Base-by-base conservation (phyloP, 2,888 invertebrate species). In the Stenchaetothrips biformis region DNA sequence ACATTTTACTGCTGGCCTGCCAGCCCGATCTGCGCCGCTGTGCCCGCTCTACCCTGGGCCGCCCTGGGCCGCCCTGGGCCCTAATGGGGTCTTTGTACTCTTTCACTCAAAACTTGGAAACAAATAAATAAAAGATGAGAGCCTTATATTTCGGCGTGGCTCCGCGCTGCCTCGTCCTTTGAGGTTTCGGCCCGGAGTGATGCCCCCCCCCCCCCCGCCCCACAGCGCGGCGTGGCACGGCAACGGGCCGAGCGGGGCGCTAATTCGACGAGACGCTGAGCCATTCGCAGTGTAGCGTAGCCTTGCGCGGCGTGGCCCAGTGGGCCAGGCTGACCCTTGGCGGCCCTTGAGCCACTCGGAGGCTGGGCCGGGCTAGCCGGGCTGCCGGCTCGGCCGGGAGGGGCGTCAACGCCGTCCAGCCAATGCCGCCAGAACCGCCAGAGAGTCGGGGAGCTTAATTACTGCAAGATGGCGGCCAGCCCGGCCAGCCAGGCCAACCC, bases 71-170 rank as follows among this genome's bases (percentile, higher is more conserved):
- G 67, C 16, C 13, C 59, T 16, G 9, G 67, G 9, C 67, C 67
- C 67, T 74, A 74, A 74, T 74, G 67, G 67, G 67, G 67, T 74
- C 67, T 74, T 74, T 74, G 67, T 74, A 74, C 67, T 74, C 67
- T 74, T 74, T 74, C 67, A 74, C 67, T 74, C 67, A 74, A 74
- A 74, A 74, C 67, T 74, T 74, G 67, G 67, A 74, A 53, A 74
- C 67, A 74, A 74, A 74, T 74, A 74, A 74, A 74, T 74, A 74
- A 74, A 74, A 74, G 67, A 74, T 74, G 67, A 74, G 67, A 74
- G 21, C 67, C 67, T 74, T 25, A 74, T 74, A 74, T 74, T 59
- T 59, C 1, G 11, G 67, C 21, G n/a, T 67, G 6, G 59, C 59
- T 59, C 59, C 25, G 67, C 67, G 37, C 37, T 37, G 37, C 37